Evolutionary conservation across 2,113 vertebrate species (phyloP), one percentile per base, ranked within the genome.

Genomic region (Gymnogyps californianus): DNA sequence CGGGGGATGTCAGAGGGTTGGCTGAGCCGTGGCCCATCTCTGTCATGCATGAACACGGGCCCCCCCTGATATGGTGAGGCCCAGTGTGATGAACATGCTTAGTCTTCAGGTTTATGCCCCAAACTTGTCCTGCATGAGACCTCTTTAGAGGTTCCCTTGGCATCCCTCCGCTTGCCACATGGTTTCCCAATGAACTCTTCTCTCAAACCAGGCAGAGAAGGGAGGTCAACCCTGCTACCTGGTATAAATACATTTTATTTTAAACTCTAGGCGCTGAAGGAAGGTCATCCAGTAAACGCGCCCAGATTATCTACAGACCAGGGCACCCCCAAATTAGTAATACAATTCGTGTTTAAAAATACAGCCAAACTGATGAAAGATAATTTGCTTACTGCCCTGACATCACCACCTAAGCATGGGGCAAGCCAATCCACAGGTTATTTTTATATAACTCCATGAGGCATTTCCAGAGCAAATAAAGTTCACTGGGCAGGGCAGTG

Each of bases 321-420:
- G 86, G 86, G 89, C 90, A 94, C 96, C 96, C 96, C 90, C 94
- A 97, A 96, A 96, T 97, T 97, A 98, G 96, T 89, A 90, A 94
- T 80, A 95, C 96, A 96, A 91, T 96, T 97, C 3, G 0, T 89
- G 71, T 98, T 98, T 97, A 97, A 96, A 98, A 98, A 97, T 97
- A 96, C 91, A 95, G 82, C 82, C 92, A 82, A 89, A 89, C 91
- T 86, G 87, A 95, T 96, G 97, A 97, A 94, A 96, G 96, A 93
- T 81, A 71, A 94, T 94, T 95, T 96, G 80, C 97, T 96, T 83
- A 24, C 36, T 87, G 85, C 59, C n/a, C 87, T 96, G 95, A 97
- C 96, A 91, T 97, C 97, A 97, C 87, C 85, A 74, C 67, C 75
- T n/a, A 89, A 96, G 91, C 95, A 75, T 84, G 72, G 91, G 84